A percentile compares a stretch with the other conserved stretches of the same genome.
Conservation (phyloP, 92 coral and sea anemone genomes). For the Ricordea florida region DNA sequence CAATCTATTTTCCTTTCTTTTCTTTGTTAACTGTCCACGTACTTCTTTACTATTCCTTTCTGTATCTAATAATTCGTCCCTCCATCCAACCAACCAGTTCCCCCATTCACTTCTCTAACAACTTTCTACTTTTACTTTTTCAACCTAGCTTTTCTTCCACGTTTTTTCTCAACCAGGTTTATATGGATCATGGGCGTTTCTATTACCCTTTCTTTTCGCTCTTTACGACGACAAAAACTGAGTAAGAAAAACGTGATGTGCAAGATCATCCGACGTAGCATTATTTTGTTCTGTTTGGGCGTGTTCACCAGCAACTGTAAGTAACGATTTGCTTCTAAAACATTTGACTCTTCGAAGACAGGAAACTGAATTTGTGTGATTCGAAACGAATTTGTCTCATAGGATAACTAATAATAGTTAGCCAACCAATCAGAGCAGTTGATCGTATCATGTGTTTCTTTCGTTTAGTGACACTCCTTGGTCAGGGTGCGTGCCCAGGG, state of each 20-base stretch:
- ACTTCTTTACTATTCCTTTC: too few relatives aligned
- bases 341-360: not conserved
- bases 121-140: not conserved
- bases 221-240: slow-evolving; percentile 60
- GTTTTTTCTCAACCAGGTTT: slow-evolving; percentile 66
- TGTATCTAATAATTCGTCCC: not conserved
- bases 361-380: too few relatives aligned
- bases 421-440: too few relatives aligned
- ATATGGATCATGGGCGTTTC: slow-evolving; percentile 99
- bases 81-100: not conserved
- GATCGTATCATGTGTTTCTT: too few relatives aligned
- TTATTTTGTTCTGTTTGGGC: slow-evolving; percentile 86
- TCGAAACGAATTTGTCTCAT: too few relatives aligned
- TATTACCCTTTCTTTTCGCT: slow-evolving; percentile 87
- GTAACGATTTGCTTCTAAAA: not conserved
- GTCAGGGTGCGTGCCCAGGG: too few relatives aligned
- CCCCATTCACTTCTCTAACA: not conserved
- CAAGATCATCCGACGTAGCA: slow-evolving; percentile 81
- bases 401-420: too few relatives aligned
- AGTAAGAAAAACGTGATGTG: slow-evolving; percentile 51
- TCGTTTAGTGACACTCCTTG: too few relatives aligned
- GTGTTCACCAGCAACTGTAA: slow-evolving; percentile 90
- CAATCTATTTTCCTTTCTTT: too few relatives aligned
- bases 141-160: too few relatives aligned
- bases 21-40: too few relatives aligned